Evolutionary conservation across 2,888 invertebrate species (phyloP), one percentile per base, ranked within the genome.

Genomic region (Tetranychus piercei): DNA sequence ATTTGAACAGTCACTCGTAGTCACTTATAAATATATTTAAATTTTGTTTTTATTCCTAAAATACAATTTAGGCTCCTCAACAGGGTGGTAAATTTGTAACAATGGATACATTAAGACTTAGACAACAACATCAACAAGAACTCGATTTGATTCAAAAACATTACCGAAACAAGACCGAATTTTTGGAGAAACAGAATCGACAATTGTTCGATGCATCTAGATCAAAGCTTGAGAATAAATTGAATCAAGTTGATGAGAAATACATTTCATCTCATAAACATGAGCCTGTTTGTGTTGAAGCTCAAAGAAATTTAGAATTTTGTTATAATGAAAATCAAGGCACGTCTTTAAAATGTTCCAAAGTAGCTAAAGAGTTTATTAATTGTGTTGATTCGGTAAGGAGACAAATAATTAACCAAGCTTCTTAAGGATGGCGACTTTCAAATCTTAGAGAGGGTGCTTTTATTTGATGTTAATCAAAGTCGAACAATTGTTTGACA

Each of bases 201-300:
- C 45, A 65, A 43, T 67, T 78, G 44, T 76, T 75, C 45, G 73
- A 76, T 66, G 67, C 76, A 6, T 73, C 76, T 5, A 76, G 76
- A 45, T 76, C 75, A 11, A 76, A 78, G 45, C 75, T 78, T 9
- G 64, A 44, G 18, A 72, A 64, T n/a, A 73, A 76, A 34, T 34
- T 78, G n/a, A 69, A 43, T 23, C 75, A 78, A 67, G 73, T 77
- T 18, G 78, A 78, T 66, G 74, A 75, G 23, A 77, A 76, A 66
- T 74, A 76, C 65, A 74, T 77, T 44, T 76, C 76, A 72, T 72
- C 74, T 55, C 71, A 71, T 44, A 76, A 74, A 18, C 76, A 70
- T 70, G 77, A 75, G n/a, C 77, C 78, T 23, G 76, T 78, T 15
- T 78, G 78, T 74, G 75, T 76, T 6, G 77, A 78, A 44, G 76